phyloP scores from a whole-genome alignment of 2,113 vertebrate species.

The Lonchura striata region DNA sequence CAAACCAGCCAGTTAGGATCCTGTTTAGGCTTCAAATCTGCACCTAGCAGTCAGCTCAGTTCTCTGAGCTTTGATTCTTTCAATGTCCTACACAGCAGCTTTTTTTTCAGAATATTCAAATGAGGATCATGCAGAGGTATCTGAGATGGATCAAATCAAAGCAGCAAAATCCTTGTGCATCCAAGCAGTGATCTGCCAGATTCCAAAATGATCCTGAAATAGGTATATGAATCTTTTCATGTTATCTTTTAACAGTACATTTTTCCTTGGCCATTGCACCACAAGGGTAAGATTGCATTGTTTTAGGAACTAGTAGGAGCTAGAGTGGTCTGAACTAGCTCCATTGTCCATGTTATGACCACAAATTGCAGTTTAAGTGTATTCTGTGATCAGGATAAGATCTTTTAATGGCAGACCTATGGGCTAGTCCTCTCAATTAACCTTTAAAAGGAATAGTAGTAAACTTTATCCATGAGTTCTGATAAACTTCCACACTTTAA shows the following conservation, averaged over 20 bases:
- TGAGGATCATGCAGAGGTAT: neutral
- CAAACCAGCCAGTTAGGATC: neutral
- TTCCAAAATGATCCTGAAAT: neutral
- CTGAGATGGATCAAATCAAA: neutral
- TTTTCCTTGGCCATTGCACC: neutral
- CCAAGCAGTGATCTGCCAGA: neutral
- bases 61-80: neutral
- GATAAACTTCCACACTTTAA: neutral
- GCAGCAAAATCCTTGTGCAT: neutral
- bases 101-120: neutral
- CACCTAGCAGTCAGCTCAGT: neutral
- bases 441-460: neutral
- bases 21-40: neutral
- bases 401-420: neutral
- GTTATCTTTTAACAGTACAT: neutral
- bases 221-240: accelerated
- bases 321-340: neutral
- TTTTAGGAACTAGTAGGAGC: neutral
- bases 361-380: neutral
- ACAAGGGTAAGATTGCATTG: accelerated
- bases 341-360: neutral
- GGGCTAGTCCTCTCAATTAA: neutral
- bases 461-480: neutral
- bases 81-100: neutral
- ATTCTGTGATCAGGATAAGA: neutral